phyloP scores from a whole-genome alignment of 2,797 vertebrate species.

The Argyrosomus regius region DNA sequence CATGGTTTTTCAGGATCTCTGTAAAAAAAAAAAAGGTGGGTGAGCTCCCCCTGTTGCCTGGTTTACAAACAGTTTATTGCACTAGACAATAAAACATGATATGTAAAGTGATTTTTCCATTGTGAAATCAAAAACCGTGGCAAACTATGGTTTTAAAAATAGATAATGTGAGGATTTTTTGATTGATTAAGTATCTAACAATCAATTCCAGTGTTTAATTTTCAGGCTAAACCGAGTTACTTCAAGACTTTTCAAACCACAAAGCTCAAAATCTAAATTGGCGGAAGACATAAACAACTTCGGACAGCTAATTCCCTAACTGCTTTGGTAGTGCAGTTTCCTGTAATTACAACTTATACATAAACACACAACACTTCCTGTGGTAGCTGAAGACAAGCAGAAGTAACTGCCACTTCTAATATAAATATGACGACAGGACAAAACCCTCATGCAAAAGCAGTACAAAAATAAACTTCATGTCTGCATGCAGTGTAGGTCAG shows the following conservation, averaged over 20 bases:
- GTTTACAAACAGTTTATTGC: slow-evolving; percentile 18
- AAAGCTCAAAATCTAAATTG: slow-evolving; percentile 14
- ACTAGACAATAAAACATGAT: background rate
- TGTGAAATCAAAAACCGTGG: background rate
- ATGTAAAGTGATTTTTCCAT: no score
- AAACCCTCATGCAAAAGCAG: background rate
- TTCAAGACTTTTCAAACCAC: background rate
- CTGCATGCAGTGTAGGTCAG: slow-evolving; percentile 3
- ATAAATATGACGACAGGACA: background rate
- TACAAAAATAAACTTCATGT: background rate
- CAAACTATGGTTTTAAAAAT: background rate
- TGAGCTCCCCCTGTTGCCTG: slow-evolving; percentile 67
- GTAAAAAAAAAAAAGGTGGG: background rate
- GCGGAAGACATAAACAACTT: slow-evolving; percentile 31
- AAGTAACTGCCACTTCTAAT: slow-evolving; percentile 1
- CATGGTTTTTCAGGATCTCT: background rate
- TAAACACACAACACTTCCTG: slow-evolving; percentile 58
- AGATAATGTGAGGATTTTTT: background rate
- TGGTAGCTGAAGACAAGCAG: slow-evolving; percentile 8
- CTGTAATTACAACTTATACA: slow-evolving; percentile 56
- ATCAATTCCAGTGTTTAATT: background rate
- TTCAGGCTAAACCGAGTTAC: background rate
- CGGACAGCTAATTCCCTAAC: slow-evolving; percentile 41
- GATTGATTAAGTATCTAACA: background rate
- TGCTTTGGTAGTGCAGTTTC: slow-evolving; percentile 45